Base-by-base conservation (phyloP, 2,113 vertebrate genomes). In the Pelobates fuscus region DNA sequence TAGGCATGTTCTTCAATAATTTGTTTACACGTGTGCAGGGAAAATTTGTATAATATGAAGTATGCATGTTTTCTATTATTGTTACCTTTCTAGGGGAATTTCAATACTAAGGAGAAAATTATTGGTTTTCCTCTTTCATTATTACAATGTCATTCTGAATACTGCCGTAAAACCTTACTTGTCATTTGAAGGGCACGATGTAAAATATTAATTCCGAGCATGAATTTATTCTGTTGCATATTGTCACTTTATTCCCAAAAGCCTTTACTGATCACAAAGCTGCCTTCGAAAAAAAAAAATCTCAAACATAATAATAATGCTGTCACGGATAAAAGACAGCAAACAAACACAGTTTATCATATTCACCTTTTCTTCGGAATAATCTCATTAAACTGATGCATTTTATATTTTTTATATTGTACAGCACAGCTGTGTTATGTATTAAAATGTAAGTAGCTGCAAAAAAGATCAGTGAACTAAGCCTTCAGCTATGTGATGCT, bases 131-230 rank as follows among this genome's bases (percentile, higher is more conserved):
- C 55, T 14, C 61, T 49, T 37, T 73, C 63, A 59, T 75, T 64
- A 66, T 46, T 58, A 66, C 46, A 66, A 10, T 21, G 55, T 52
- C 21, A 24, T 29, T 61, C 43, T 49, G 18, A 41, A 58, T 77
- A 77, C 68, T 44, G 49, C 18, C 26, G 67, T 77, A 68, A 27
- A 77, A 52, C 64, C 73, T 77, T 60, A 43, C 18, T 57, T 77
- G 73, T 61, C 65, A 68, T 8, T 55, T 68, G 64, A 77, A 77
- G 73, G 73, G 23, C 73, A 77, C 43, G 17, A 44, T n/a, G 41
- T 67, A n/a, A 58, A 75, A 68, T 77, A 77, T 68, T 68, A 20
- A 77, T 77, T 77, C 65, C 27, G 30, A 37, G 54, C 73, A 68
- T 57, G 73, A 21, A 57, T 77, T 61, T 67, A 21, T 60, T 66